phyloP scores from a whole-genome alignment of 2,888 invertebrate species.

The Neoscelio sp. region DNA sequence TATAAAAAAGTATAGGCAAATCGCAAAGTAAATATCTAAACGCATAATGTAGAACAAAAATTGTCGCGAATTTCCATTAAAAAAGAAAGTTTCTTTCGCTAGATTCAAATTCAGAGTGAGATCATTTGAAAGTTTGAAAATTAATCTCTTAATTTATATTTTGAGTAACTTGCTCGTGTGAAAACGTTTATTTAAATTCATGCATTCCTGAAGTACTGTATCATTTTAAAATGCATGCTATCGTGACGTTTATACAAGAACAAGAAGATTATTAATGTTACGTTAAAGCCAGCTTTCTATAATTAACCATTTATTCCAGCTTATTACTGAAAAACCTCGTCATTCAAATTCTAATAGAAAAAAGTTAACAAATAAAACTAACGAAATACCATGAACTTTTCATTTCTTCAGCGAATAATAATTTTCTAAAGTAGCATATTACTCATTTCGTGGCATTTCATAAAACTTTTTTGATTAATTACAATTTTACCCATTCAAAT shows the following conservation, averaged over 20 bases:
- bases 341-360: background rate
- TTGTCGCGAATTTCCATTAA: no score
- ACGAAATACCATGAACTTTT: no score
- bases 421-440: no score
- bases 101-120: constrained; percentile 24
- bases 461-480: no score
- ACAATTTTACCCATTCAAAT: no score
- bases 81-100: background rate
- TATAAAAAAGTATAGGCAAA: no score
- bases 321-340: background rate
- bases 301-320: constrained; percentile 30
- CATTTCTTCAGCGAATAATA: no score
- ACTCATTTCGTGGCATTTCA: no score
- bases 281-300: constrained; percentile 22
- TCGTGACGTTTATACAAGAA: constrained; percentile 13
- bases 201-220: constrained; percentile 5
- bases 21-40: constrained; percentile 5
- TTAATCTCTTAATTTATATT: constrained; percentile 19
- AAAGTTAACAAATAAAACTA: no score
- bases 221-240: background rate
- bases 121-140: constrained; percentile 14
- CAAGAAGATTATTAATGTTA: constrained; percentile 39
- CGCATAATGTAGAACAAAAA: background rate
- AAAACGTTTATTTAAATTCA: constrained; percentile 23
- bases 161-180: no score